A percentile compares a stretch with the other conserved stretches of the same genome.
Evolutionary conservation across 2,113 vertebrate species (phyloP).

Genomic region (Callospermophilus lateralis): DNA sequence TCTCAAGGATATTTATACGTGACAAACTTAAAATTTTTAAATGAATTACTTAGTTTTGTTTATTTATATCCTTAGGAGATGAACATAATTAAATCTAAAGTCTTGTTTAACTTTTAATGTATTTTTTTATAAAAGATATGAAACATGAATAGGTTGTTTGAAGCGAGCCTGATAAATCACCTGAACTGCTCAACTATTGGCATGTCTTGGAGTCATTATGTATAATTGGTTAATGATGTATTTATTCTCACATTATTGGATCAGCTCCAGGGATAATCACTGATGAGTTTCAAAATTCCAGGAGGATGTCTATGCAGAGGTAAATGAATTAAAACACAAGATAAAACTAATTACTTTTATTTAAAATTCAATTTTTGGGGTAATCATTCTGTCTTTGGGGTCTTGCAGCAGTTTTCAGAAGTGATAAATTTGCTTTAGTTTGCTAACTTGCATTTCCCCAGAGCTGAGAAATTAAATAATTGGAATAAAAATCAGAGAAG

Average conservation of each 20-base stretch:
- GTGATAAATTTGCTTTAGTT: slow-evolving; percentile 84
- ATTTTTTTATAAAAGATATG: slow-evolving; percentile 71
- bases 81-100: slow-evolving; percentile 1
- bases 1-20: neutral
- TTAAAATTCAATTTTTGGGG: slow-evolving; percentile 82
- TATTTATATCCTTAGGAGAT: slow-evolving; percentile 39
- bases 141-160: slow-evolving; percentile 59
- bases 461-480: slow-evolving; percentile 80
- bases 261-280: slow-evolving; percentile 81
- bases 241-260: slow-evolving; percentile 84
- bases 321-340: slow-evolving; percentile 83
- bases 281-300: slow-evolving; percentile 82
- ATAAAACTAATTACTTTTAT: slow-evolving; percentile 86
- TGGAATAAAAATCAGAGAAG: slow-evolving; percentile 80
- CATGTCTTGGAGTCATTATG: slow-evolving; percentile 81
- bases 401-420: slow-evolving; percentile 81
- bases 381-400: slow-evolving; percentile 79
- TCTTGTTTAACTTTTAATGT: neutral
- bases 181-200: slow-evolving; percentile 71
- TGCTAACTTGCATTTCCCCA: slow-evolving; percentile 77
- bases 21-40: neutral
- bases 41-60: slow-evolving; percentile 57
- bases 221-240: slow-evolving; percentile 85
- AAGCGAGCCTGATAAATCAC: slow-evolving; percentile 83
- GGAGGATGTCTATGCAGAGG: slow-evolving; percentile 78